Conservation (phyloP, 2,797 vertebrate genomes). For the Sternarchorhynchus goeldii region DNA sequence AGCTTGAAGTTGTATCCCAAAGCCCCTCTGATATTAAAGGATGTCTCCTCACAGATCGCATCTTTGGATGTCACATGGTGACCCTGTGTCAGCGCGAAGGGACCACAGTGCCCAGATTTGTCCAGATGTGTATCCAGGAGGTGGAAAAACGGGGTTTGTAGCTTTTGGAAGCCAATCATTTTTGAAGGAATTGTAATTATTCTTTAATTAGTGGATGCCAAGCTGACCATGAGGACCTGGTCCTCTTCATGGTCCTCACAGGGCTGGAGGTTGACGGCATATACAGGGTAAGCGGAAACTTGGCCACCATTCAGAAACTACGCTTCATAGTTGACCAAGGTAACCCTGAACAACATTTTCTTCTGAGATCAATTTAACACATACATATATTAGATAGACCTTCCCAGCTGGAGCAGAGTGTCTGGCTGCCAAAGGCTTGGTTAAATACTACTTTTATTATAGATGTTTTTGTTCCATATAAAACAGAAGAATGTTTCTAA, state of each 20-base stretch:
- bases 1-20: too few relatives aligned
- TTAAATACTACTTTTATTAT: constrained; percentile 42
- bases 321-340: constrained; percentile 88
- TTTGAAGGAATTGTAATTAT: neutral
- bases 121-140: constrained; percentile 83
- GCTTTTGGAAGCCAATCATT: neutral
- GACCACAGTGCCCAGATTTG: constrained; percentile 85
- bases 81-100: constrained; percentile 86
- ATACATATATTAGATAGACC: neutral
- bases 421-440: constrained; percentile 6
- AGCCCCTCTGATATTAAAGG: neutral
- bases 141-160: constrained; percentile 87
- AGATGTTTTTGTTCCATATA: constrained; percentile 75
- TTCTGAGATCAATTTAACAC: constrained; percentile 18
- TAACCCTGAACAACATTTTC: constrained; percentile 61
- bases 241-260: constrained; percentile 56
- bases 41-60: constrained; percentile 80
- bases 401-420: neutral
- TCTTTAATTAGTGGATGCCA: constrained; percentile 3
- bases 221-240: constrained; percentile 14
- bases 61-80: constrained; percentile 89
- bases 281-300: constrained; percentile 90
- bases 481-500: constrained; percentile 79
- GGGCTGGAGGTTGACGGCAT: constrained; percentile 86
- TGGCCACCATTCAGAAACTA: constrained; percentile 89